Base-by-base conservation (phyloP, 2,888 invertebrate genomes). In the Ernsta delagoae region DNA sequence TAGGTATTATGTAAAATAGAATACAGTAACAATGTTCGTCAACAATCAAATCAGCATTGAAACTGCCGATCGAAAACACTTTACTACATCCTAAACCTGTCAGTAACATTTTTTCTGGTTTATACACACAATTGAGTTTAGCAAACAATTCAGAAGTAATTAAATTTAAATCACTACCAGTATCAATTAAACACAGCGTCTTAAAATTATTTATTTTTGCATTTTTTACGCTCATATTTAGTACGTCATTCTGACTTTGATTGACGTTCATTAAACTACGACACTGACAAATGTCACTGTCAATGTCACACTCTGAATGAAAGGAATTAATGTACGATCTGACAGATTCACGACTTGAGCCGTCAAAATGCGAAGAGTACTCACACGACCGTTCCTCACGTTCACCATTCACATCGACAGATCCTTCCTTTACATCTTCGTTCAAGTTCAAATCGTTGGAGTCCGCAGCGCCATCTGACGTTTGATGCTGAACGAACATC, bases 31-130 rank as follows among this genome's bases (percentile, higher is more conserved):
- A 50, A 16, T 50, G n/a, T 8, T 50, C 50, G 8, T 50, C 50
- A 50, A 50, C 16, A 50, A 50, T 50, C 8, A 50, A 16, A 50
- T 50, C 16, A 5, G 16, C 16, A 3, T 50, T 4, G 7, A 16
- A 50, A 16, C 50, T 50, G 16, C 50, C 50, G 16, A 50, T 50
- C 8, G 50, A 50, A 50, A 8, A 50, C 50, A 50, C 50, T 8
- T 50, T 24, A 50, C 50, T 16, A 50, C 16, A 50, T 50, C 50
- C 50, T n/a, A 50, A 50, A 50, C 50, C 50, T 50, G 50, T 50
- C 50, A 50, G 6, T 48, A 48, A 48, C 48, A 48, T 48, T 48
- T 48, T 48, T 48, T 11, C 48, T 48, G 48, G 48, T 11, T 11
- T 48, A 16, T 16, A 50, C 16, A 8, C 8, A 50, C 16, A 16